phyloP scores from a whole-genome alignment of 2,797 vertebrate genomes.

The Xiphophorus birchmanni region DNA sequence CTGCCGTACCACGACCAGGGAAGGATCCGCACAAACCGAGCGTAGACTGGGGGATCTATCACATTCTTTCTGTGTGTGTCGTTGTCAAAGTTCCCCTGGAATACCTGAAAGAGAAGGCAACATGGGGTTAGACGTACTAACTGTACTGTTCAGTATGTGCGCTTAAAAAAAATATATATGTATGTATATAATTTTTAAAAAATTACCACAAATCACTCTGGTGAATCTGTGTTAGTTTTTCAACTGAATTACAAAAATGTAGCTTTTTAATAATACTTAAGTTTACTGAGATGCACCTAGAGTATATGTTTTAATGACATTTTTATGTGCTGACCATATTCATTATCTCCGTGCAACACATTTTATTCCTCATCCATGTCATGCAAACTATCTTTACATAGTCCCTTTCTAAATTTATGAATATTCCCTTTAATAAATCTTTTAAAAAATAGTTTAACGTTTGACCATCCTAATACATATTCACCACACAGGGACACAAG shows the following conservation, averaged over 20 bases:
- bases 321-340: conserved; percentile 7
- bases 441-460: conserved; percentile 19
- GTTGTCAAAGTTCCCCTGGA: conserved; percentile 99
- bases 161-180: background rate
- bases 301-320: background rate
- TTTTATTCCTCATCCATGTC: background rate
- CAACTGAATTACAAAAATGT: background rate
- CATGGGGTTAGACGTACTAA: background rate
- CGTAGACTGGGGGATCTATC: conserved; percentile 92
- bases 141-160: no score
- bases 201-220: background rate
- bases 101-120: conserved; percentile 82
- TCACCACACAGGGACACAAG: conserved; percentile 14
- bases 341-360: background rate
- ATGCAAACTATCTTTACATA: background rate
- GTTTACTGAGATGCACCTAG: background rate
- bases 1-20: conserved; percentile 99
- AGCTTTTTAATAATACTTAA: background rate
- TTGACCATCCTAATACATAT: conserved; percentile 28
- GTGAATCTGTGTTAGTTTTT: background rate
- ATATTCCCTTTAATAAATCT: background rate
- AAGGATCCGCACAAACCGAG: conserved; percentile 91
- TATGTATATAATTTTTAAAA: background rate
- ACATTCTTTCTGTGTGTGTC: conserved; percentile 99
- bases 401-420: background rate